Base-by-base conservation (phyloP, 2,797 vertebrate species). In the Chiropotes sagulatus region DNA sequence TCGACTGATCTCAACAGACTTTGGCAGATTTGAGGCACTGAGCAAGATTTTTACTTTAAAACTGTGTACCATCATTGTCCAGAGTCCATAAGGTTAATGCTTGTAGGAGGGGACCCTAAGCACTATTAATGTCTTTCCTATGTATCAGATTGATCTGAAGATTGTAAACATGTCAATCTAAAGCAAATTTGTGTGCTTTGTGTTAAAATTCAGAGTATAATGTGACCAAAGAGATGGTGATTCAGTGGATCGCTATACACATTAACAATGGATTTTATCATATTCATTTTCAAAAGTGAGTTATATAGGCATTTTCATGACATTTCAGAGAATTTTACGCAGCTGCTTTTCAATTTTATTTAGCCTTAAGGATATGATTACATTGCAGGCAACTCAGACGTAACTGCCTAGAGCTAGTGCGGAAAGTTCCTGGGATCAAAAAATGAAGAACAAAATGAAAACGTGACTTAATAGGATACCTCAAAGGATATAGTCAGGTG, bases 271-370 rank as follows among this genome's bases (percentile, higher is more conserved):
- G 2, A 17, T 94, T 93, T 96, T 94, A 94, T 64, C 44, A 58
- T 36, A 46, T 57, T 96, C 24, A 24, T 86, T 96, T 93, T 88
- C 2, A 61, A 33, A 81, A 94, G 89, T 94, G 41, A 87, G 64
- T 67, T 93, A 9, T 84, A 80, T 92, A 78, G 92, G 78, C 54
- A 76, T 95, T 95, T 97, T 86, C 14, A 50, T 92, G 86, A 97
- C 75, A 96, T 94, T 97, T 95, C 4, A 0, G 17, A 87, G 64
- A 96, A 93, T 89, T 93, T 96, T 93, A 85, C 97, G 54, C 61
- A 91, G 72, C 41, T 89, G 70, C 41, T 96, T 97, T 91, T 97
- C 88, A 92, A 61, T 97, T 97, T 96, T 91, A 48, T 94, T 97
- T 97, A 96, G 64, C 90, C 50, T 93, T 95, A 75, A 97, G 88